Evolutionary conservation across 2,888 invertebrate genomes (phyloP).

Genomic region (Acanthosepion lycidas): DNA sequence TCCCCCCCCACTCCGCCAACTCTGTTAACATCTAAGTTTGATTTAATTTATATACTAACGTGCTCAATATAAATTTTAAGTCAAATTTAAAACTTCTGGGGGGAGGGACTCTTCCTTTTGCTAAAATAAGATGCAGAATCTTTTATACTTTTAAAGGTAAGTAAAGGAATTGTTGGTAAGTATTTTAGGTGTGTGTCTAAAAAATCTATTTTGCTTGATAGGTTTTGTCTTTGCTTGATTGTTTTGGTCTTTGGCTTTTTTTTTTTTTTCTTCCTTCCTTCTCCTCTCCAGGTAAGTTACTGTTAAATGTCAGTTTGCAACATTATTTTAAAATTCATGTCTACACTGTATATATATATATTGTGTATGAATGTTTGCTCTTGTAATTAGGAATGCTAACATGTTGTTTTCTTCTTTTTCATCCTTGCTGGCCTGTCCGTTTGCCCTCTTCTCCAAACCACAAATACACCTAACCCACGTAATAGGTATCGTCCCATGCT

Average conservation of each 20-base stretch:
- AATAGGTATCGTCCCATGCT: constrained; percentile 93
- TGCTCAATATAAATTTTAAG: no score
- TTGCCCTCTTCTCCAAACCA: constrained; percentile 52
- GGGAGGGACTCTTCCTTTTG: no score
- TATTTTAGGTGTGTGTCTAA: background rate
- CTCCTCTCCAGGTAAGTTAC: background rate
- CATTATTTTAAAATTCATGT: background rate
- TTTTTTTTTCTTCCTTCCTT: background rate
- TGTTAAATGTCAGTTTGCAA: background rate
- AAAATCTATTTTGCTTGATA: background rate
- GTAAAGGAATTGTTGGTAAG: background rate
- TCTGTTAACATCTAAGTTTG: background rate
- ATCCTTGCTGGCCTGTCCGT: constrained; percentile 56
- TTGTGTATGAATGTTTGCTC: background rate
- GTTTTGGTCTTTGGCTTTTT: background rate
- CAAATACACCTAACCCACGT: constrained; percentile 55
- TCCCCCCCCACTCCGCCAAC: background rate
- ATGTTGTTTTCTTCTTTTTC: constrained; percentile 60
- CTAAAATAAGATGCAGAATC: no score
- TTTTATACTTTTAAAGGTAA: background rate
- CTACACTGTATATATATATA: no score
- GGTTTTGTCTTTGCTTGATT: background rate
- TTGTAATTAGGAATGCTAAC: constrained; percentile 50
- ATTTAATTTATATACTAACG: no score
- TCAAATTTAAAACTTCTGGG: no score